Percentiles rank a stretch among this genome's conserved stretches.
Evolutionary conservation across 2,888 invertebrate genomes (phyloP).

Genomic region (Dioctria linearis): DNA sequence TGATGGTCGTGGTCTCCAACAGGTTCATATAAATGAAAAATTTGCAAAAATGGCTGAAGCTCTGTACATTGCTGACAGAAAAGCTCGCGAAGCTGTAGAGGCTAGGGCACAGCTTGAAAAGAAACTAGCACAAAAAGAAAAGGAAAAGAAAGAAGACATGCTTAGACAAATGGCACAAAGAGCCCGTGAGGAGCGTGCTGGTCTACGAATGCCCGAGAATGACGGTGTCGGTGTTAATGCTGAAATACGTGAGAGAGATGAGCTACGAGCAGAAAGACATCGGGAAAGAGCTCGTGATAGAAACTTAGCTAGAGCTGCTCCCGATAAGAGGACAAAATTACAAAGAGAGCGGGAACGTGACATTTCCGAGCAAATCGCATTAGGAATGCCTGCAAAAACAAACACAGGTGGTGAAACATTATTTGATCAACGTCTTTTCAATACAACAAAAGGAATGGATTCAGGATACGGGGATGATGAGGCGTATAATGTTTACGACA

Average conservation of each 20-base stretch:
- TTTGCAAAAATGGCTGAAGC: conserved; percentile 99
- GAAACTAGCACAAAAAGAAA: conserved; percentile 97
- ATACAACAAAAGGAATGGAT: conserved; percentile 93
- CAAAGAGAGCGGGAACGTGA: conserved; percentile 95
- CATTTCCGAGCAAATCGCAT: conserved; percentile 98
- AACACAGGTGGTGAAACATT: conserved; percentile 82
- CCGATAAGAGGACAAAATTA: conserved; percentile 92
- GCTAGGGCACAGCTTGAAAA: conserved; percentile 96
- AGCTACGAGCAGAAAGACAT: conserved; percentile 89
- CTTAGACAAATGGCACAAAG: conserved; percentile 93
- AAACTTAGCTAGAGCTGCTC: conserved; percentile 93
- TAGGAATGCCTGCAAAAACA: conserved; percentile 92
- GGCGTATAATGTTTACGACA: conserved; percentile 97
- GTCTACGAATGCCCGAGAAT: conserved; percentile 72
- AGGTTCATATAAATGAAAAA: conserved; percentile 98
- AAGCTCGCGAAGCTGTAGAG: conserved; percentile 98
- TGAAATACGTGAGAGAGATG: conserved; percentile 85
- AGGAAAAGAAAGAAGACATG: conserved; percentile 97
- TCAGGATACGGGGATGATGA: conserved; percentile 96
- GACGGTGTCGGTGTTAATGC: conserved; percentile 70
- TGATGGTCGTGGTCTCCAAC: conserved; percentile 97
- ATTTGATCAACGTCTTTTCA: conserved; percentile 97
- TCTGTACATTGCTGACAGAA: conserved; percentile 96
- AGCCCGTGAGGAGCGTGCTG: conserved; percentile 95
- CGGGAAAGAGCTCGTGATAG: conserved; percentile 93